Evolutionary conservation across 2,797 vertebrate species (phyloP).

Genomic region (Centroberyx gerrardi): DNA sequence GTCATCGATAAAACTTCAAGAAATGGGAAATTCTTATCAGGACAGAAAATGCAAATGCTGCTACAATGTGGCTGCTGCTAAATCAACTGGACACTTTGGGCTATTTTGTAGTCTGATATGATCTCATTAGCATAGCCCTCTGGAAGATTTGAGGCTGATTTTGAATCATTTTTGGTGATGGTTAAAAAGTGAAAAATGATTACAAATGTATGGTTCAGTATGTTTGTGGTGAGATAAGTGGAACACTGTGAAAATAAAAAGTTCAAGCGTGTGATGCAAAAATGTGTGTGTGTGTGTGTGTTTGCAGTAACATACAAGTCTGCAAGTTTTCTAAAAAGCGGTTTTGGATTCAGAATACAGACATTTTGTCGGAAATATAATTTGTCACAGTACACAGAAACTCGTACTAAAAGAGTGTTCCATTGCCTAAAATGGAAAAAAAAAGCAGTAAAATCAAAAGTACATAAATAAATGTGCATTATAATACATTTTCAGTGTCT

Average conservation of each 20-base stretch:
- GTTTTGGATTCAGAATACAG: slow-evolving; percentile 2
- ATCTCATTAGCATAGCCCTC: not conserved
- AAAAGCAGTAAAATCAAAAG: not conserved
- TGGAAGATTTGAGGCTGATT: not conserved
- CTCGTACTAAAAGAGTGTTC: not conserved
- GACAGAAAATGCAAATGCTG: too few relatives aligned
- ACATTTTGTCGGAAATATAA: not conserved
- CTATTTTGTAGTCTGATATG: not conserved
- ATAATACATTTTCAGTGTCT: slow-evolving; percentile 34
- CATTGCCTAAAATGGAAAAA: slow-evolving; percentile 2
- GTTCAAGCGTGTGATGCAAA: not conserved
- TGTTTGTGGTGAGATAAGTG: slow-evolving; percentile 9
- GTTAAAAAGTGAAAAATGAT: not conserved
- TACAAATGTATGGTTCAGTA: not conserved
- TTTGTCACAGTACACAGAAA: slow-evolving; percentile 6
- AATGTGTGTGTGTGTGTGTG: not conserved
- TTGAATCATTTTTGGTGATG: too few relatives aligned
- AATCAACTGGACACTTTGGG: too few relatives aligned
- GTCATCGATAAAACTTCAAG: too few relatives aligned
- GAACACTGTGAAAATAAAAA: not conserved
- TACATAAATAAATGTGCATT: slow-evolving; percentile 15
- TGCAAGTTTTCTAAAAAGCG: not conserved
- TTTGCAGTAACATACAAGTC: not conserved
- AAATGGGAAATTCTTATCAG: not conserved
- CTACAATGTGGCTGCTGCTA: too few relatives aligned